These are phyloP conservation scores for Varroa destructor DNA, from an alignment of 1,140 invertebrate species.

Conservation along the genomic window DNA sequence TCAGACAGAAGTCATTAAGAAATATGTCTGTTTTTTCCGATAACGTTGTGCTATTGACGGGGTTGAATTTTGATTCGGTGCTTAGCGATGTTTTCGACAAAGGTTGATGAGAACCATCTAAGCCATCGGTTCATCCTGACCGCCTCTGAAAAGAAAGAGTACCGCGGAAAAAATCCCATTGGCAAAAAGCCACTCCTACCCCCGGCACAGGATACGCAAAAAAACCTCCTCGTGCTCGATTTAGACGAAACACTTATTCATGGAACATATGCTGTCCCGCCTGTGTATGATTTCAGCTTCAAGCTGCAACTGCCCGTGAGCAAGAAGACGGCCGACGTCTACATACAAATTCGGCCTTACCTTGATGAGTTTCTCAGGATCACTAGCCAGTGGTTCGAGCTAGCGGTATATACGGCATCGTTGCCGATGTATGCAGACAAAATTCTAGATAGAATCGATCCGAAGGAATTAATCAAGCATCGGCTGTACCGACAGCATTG, in stretches of 20 bases:
- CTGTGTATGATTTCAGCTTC: constrained; percentile 5
- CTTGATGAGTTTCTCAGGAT: background rate
- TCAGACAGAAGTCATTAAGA: too few relatives aligned
- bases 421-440: constrained; percentile 5
- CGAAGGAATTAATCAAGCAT: background rate
- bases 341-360: constrained; percentile 1
- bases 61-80: too few relatives aligned
- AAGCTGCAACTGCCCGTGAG: constrained; percentile 6
- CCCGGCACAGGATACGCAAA: constrained; percentile 4
- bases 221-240: constrained; percentile 16
- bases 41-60: too few relatives aligned
- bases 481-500: constrained; percentile 17
- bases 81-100: constrained; percentile 9
- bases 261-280: background rate
- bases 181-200: background rate
- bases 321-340: background rate
- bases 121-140: constrained; percentile 18
- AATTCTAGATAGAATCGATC: background rate
- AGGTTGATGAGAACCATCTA: constrained; percentile 12
- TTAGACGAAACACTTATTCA: constrained; percentile 23
- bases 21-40: too few relatives aligned
- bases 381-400: background rate
- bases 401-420: constrained; percentile 1
- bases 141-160: constrained; percentile 2
- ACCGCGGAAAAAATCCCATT: background rate